phyloP scores from a whole-genome alignment of 1,140 invertebrate genomes.

The Stegodyphus dumicola region DNA sequence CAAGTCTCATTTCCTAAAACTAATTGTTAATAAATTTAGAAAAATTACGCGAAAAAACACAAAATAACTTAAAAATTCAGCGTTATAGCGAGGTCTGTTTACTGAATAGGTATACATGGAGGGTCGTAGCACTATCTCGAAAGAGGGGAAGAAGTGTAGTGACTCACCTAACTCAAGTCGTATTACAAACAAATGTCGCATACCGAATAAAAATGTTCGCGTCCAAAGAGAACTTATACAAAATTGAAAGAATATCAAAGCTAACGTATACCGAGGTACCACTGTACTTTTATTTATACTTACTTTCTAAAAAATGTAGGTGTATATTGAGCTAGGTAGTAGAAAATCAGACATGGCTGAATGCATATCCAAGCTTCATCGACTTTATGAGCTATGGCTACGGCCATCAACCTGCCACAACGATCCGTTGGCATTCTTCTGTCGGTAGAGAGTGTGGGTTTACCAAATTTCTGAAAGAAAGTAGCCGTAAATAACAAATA shows the following conservation, averaged over 20 bases:
- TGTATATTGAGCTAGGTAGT: slow-evolving; percentile 76
- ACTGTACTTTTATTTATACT: background rate
- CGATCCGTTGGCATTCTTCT: slow-evolving; percentile 77
- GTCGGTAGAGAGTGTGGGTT: slow-evolving; percentile 66
- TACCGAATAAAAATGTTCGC: background rate
- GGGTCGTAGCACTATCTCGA: background rate
- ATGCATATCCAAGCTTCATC: slow-evolving; percentile 81
- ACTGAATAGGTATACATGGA: too few species aligned
- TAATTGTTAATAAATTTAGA: too few species aligned
- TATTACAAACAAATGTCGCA: background rate
- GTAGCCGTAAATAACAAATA: background rate
- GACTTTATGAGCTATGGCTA: slow-evolving; percentile 82
- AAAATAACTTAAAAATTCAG: too few species aligned
- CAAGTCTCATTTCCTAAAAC: too few species aligned
- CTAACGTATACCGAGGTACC: background rate
- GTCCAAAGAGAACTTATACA: background rate
- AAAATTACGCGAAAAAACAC: too few species aligned
- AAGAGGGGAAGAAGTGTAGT: background rate
- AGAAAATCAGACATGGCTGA: slow-evolving; percentile 75
- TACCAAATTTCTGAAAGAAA: slow-evolving; percentile 48
- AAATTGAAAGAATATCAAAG: background rate
- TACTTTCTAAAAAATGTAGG: slow-evolving; percentile 68
- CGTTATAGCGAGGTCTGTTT: too few species aligned
- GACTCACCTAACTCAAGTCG: background rate
- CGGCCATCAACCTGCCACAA: slow-evolving; percentile 78